Evolutionary conservation across 2,888 invertebrate genomes (phyloP).

Genomic region (Drosophila melanosoma): DNA sequence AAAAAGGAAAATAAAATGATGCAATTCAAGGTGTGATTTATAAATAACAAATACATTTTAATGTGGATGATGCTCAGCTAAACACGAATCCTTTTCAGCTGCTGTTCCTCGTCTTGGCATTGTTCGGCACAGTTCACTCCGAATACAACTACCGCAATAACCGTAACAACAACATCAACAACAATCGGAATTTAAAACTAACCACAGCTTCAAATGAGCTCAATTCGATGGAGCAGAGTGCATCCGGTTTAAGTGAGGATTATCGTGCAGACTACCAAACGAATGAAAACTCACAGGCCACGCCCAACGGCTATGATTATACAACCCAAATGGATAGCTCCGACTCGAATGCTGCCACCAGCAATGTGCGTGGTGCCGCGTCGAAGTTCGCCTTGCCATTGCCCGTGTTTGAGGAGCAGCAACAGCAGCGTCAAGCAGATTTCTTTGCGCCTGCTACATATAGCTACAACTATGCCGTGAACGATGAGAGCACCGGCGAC

Average conservation of each 20-base stretch:
- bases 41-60: background rate
- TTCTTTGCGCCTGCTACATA: slow-evolving; percentile 78
- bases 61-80: background rate
- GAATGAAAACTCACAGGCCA: slow-evolving; percentile 64
- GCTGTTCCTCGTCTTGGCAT: slow-evolving; percentile 47
- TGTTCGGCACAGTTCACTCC: slow-evolving; percentile 34
- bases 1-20: slow-evolving; percentile 39
- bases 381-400: slow-evolving; percentile 36
- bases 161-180: slow-evolving; percentile 23
- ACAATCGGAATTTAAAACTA: slow-evolving; percentile 35
- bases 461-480: slow-evolving; percentile 85
- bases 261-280: slow-evolving; percentile 58
- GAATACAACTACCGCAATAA: slow-evolving; percentile 50
- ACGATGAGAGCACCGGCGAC: slow-evolving; percentile 86
- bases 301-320: slow-evolving; percentile 67
- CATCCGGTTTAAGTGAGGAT: slow-evolving; percentile 56
- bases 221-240: slow-evolving; percentile 50
- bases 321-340: slow-evolving; percentile 3
- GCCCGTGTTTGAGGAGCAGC: slow-evolving; percentile 18
- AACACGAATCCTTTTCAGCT: slow-evolving; percentile 36
- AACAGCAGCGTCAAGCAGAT: slow-evolving; percentile 39
- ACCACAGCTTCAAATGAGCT: slow-evolving; percentile 28
- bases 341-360: slow-evolving; percentile 44
- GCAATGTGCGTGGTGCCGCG: slow-evolving; percentile 21
- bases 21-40: slow-evolving; percentile 50